A percentile compares a stretch with the other conserved stretches of the same genome.
Conservation (phyloP, 2,888 invertebrate genomes). For the Xestia xanthographa region DNA sequence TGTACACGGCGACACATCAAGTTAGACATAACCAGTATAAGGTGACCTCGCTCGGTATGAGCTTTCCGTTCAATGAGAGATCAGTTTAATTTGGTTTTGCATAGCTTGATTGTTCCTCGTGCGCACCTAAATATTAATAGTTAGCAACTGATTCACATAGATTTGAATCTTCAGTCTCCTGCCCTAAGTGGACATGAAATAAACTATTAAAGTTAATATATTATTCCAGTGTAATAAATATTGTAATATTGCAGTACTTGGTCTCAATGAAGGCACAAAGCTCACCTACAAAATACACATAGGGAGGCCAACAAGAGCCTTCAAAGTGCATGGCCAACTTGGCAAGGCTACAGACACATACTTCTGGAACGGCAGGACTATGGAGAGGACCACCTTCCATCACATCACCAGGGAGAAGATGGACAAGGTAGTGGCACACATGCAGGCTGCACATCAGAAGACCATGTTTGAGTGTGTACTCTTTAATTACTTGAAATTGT, state of each 20-base stretch:
- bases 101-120: too few relatives aligned
- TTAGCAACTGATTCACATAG: not conserved
- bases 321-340: conserved; percentile 93
- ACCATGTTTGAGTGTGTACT: conserved; percentile 95
- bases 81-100: too few relatives aligned
- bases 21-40: too few relatives aligned
- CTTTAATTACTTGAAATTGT: not conserved
- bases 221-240: not conserved
- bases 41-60: too few relatives aligned
- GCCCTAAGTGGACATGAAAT: not conserved
- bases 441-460: conserved; percentile 96
- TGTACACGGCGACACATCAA: too few relatives aligned
- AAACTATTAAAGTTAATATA: not conserved
- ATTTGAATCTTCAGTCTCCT: not conserved
- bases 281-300: conserved; percentile 90
- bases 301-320: conserved; percentile 92
- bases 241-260: conserved; percentile 91
- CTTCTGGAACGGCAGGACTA: conserved; percentile 93
- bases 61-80: too few relatives aligned
- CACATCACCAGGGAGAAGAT: conserved; percentile 93
- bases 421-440: conserved; percentile 93
- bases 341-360: conserved; percentile 94
- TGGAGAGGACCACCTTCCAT: conserved; percentile 92
- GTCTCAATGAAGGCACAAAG: conserved; percentile 92
- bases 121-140: not conserved